phyloP scores from a whole-genome alignment of 37 sponge, comb jelly and placozoan genomes.

The Ephydatia muelleri region DNA sequence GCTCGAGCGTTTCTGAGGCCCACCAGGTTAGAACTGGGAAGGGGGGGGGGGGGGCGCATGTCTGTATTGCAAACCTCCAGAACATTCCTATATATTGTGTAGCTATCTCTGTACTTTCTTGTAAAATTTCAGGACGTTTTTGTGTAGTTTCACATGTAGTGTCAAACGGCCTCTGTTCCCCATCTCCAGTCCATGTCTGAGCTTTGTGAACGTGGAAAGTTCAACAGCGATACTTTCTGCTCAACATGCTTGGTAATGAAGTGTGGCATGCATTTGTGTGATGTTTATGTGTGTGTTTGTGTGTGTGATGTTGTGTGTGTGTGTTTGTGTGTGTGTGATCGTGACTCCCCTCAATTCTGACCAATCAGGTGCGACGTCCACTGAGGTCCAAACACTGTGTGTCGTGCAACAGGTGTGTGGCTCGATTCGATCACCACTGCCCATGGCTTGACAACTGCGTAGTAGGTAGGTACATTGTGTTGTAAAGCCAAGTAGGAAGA shows the following conservation, averaged over 20 bases:
- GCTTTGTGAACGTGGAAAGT: slow-evolving; percentile 73
- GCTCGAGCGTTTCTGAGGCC: slow-evolving; percentile 14
- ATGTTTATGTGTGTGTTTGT: not conserved
- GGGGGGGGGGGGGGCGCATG: too few species aligned
- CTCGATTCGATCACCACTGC: slow-evolving; percentile 95
- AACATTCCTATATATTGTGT: too few species aligned
- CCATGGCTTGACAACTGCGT: slow-evolving; percentile 95
- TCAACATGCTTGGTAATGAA: slow-evolving; percentile 79
- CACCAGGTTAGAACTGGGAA: slow-evolving; percentile 50
- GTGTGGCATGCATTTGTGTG: not conserved
- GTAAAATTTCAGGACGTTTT: not conserved
- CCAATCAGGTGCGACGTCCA: slow-evolving; percentile 72
- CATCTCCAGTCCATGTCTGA: slow-evolving; percentile 55
- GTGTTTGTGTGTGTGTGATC: not conserved
- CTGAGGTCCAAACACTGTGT: slow-evolving; percentile 94
- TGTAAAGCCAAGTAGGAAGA: not conserved
- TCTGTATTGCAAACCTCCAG: not conserved
- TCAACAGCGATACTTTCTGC: slow-evolving; percentile 68
- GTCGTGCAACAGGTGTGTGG: slow-evolving; percentile 92
- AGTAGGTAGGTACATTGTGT: slow-evolving; percentile 60
- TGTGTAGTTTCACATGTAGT: too few species aligned
- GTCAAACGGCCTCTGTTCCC: too few species aligned
- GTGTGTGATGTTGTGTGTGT: not conserved
- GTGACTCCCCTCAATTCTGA: not conserved
- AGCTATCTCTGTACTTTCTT: not conserved